These are phyloP conservation scores for Micromesistius poutassou DNA, from an alignment of 2,797 vertebrate species.

Conservation along the genomic window DNA sequence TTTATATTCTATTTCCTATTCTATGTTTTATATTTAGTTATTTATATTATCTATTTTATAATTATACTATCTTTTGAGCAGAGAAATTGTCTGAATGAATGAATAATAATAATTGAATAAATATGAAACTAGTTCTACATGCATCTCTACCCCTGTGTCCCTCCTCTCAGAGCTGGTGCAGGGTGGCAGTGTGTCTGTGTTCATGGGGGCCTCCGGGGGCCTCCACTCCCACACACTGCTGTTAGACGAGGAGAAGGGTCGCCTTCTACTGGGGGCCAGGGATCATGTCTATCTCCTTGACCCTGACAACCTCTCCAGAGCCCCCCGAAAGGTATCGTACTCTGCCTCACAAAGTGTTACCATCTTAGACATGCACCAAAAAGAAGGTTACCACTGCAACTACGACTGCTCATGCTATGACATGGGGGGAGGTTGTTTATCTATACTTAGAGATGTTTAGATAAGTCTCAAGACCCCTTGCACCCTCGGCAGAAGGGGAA, in stretches of 20 bases:
- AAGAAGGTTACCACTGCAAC: neutral
- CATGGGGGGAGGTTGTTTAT: slow-evolving; percentile 35
- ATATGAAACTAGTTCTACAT: neutral
- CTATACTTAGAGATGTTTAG: slow-evolving; percentile 36
- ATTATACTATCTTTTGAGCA: neutral
- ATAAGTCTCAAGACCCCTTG: slow-evolving; percentile 20
- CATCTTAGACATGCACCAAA: neutral
- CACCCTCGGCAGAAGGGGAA: slow-evolving; percentile 23
- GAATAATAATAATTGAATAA: neutral
- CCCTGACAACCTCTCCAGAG: slow-evolving; percentile 85
- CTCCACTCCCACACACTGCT: slow-evolving; percentile 90
- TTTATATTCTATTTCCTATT: too few relatives aligned
- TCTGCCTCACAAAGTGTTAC: slow-evolving; percentile 11
- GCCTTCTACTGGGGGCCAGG: slow-evolving; percentile 85
- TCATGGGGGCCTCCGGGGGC: slow-evolving; percentile 83
- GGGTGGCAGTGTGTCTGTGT: slow-evolving; percentile 87
- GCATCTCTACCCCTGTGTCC: slow-evolving; percentile 50
- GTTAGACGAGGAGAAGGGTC: slow-evolving; percentile 89
- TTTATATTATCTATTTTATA: neutral
- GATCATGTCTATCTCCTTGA: slow-evolving; percentile 92
- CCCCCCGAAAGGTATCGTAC: slow-evolving; percentile 83
- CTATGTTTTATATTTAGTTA: neutral
- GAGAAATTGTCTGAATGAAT: neutral
- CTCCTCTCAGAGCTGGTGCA: slow-evolving; percentile 82
- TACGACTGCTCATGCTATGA: neutral